Base-by-base conservation (phyloP, 2,113 vertebrate species). In the Mesembrinibis cayennensis region DNA sequence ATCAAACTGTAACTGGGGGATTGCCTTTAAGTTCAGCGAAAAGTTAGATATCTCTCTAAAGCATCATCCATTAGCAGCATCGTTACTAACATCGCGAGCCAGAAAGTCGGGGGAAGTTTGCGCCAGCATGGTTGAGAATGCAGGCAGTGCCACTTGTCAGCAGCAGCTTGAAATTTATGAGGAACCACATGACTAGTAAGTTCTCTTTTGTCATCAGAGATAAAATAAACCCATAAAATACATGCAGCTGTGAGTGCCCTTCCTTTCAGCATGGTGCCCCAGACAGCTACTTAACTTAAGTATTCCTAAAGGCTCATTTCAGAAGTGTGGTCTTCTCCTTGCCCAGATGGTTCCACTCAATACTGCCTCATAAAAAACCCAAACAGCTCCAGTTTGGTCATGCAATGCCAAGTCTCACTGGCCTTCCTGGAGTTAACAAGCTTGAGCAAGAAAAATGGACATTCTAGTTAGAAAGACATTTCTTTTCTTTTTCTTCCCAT, bases 321-420 rank as follows among this genome's bases (percentile, higher is more conserved):
- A 85, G 84, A 82, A 94, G 19, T 14, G 70, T 79, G 78, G 62
- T 58, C 67, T 92, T 83, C 87, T 90, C 85, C 53, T 30, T 42
- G 82, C 21, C 92, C 88, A 94, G 92, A 50, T 73, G 93, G 85
- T 70, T 94, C 79, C 59, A 95, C 76, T 96, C 92, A 92, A 14
- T 7, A 7, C 12, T 81, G 82, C 67, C 82, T 86, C 92, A 62
- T 70, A 94, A 94, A 94, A 91, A 82, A 16, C 21, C 67, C 74
- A 63, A 49, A 70, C 16, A 80, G 69, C 63, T 14, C 49, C 52
- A 52, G 10, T 87, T 66, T 82, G 94, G 47, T 29, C 69, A 52
- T 25, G 80, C 86, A 45, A 20, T 44, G 74, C 62, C 86, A 63
- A 19, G 32, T 56, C 83, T 82, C 44, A 17, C 49, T 49, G 81